Conservation (phyloP, 1,140 invertebrate species). For the Chrysomallon squamiferum region DNA sequence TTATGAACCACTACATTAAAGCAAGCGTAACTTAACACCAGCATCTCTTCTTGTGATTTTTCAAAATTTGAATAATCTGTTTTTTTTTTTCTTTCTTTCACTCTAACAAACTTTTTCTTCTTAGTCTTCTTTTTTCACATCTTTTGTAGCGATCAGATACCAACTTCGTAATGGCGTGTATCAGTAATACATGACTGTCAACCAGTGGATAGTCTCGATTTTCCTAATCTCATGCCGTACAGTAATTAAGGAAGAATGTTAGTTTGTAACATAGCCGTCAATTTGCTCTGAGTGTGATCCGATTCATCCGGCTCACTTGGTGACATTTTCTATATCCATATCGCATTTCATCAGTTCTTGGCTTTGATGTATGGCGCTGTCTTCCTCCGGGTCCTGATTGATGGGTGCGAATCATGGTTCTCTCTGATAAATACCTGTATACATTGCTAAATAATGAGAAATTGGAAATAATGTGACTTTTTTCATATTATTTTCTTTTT, state of each 20-base stretch:
- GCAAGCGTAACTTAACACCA: too few relatives aligned
- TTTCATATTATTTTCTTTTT: too few relatives aligned
- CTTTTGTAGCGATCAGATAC: background rate
- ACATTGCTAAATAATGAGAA: background rate
- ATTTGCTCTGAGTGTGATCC: background rate
- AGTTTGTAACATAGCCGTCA: slow-evolving; percentile 3
- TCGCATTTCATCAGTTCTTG: background rate
- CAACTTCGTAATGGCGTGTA: background rate
- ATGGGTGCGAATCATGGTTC: background rate
- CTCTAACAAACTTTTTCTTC: too few relatives aligned
- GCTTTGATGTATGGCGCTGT: background rate
- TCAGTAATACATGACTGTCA: background rate
- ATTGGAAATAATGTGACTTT: too few relatives aligned
- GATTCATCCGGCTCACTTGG: slow-evolving; percentile 1
- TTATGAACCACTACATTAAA: too few relatives aligned
- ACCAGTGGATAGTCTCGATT: background rate
- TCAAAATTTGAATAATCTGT: too few relatives aligned
- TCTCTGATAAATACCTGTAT: background rate
- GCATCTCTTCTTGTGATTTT: too few relatives aligned
- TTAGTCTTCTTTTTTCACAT: too few relatives aligned
- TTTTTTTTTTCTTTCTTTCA: too few relatives aligned
- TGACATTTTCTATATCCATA: slow-evolving; percentile 1
- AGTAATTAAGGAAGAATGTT: slow-evolving; percentile 8
- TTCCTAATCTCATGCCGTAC: background rate
- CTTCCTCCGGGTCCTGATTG: too few relatives aligned